Evolutionary conservation across 2,113 vertebrate species (phyloP).

Genomic region (Hyperoodon ampullatus): DNA sequence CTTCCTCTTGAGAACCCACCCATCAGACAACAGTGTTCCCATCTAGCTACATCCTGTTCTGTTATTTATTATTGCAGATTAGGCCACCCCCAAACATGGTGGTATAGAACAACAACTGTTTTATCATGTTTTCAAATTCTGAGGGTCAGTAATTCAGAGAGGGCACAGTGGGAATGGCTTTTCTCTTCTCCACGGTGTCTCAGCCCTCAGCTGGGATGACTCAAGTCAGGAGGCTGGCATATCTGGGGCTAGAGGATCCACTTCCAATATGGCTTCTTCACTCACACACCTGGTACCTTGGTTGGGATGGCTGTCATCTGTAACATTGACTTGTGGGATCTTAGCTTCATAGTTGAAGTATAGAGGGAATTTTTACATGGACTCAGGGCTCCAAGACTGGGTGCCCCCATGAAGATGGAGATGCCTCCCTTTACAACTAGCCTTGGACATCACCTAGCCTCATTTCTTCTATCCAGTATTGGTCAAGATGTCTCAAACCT

Average conservation of each 20-base stretch:
- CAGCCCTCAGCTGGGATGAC: not conserved
- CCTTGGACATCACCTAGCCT: not conserved
- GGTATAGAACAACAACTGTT: not conserved
- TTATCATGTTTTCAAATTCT: not conserved
- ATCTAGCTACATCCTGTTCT: not conserved
- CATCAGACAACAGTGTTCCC: not conserved
- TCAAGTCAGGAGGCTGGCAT: not conserved
- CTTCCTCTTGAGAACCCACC: not conserved
- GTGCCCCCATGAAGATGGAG: not conserved
- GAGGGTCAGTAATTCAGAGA: not conserved
- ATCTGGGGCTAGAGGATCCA: not conserved
- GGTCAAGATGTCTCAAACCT: not conserved
- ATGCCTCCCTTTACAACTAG: not conserved
- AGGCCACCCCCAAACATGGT: not conserved
- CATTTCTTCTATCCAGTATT: not conserved
- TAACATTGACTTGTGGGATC: no score
- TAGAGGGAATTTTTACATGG: not conserved
- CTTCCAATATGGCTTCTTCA: not conserved
- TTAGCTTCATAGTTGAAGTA: not conserved
- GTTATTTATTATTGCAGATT: not conserved
- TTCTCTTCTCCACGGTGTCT: not conserved
- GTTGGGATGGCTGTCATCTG: not conserved
- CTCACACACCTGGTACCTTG: not conserved
- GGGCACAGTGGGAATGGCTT: not conserved
- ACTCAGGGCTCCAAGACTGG: not conserved